A percentile compares a stretch with the other conserved stretches of the same genome.
These are phyloP conservation scores for Cephus rjabovi DNA, from an alignment of 2,888 invertebrate genomes.

Conservation along the genomic window DNA sequence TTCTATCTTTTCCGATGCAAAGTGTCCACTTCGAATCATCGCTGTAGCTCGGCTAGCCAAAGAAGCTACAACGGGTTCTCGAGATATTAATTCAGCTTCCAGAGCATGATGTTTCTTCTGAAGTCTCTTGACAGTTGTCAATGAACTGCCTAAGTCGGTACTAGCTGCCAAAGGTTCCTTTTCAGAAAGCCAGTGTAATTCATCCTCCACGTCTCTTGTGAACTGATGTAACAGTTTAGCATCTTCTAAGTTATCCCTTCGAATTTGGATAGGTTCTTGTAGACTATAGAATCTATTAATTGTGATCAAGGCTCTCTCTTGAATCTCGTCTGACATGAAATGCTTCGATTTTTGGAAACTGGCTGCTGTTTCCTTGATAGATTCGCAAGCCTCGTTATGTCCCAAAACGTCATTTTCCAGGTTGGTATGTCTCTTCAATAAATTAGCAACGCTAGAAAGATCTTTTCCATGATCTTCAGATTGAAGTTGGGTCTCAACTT, in stretches of 20 bases:
- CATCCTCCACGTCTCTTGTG: slow-evolving; percentile 92
- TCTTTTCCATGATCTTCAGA: slow-evolving; percentile 89
- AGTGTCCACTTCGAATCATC: slow-evolving; percentile 87
- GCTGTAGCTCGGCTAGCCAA: slow-evolving; percentile 80
- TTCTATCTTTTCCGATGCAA: slow-evolving; percentile 82
- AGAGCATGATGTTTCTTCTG: slow-evolving; percentile 94
- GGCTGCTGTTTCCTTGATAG: slow-evolving; percentile 82
- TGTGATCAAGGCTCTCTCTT: slow-evolving; percentile 76
- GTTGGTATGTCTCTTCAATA: slow-evolving; percentile 83
- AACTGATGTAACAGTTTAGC: slow-evolving; percentile 90
- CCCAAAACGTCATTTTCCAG: slow-evolving; percentile 89
- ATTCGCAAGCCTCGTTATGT: slow-evolving; percentile 85
- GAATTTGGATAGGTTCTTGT: slow-evolving; percentile 90
- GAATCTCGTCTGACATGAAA: slow-evolving; percentile 90
- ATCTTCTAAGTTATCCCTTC: slow-evolving; percentile 92
- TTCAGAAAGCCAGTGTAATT: slow-evolving; percentile 89
- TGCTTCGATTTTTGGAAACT: slow-evolving; percentile 84
- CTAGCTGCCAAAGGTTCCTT: slow-evolving; percentile 79
- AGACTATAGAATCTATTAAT: slow-evolving; percentile 83
- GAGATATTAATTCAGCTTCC: slow-evolving; percentile 89
- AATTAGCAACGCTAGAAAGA: slow-evolving; percentile 84
- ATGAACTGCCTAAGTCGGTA: slow-evolving; percentile 75
- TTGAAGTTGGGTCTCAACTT: slow-evolving; percentile 81
- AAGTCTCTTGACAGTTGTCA: slow-evolving; percentile 85
- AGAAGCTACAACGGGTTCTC: slow-evolving; percentile 85